These are phyloP conservation scores for Pseudolaguvia tuberculata DNA, from an alignment of 2,113 vertebrate species.

Conservation along the genomic window DNA sequence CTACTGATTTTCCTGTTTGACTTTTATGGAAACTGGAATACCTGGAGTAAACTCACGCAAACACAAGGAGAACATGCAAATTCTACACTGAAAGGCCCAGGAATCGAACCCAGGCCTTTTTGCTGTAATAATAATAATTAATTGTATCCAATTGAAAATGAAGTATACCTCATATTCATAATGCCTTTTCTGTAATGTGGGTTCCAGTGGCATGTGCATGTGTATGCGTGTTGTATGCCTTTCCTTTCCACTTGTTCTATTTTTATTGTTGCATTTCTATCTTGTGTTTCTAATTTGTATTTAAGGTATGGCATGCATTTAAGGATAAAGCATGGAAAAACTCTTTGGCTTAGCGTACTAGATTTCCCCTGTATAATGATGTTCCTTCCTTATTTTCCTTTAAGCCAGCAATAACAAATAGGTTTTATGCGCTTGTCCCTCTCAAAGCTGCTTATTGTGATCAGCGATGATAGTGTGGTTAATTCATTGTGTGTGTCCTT, in stretches of 20 bases:
- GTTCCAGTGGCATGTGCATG: not conserved
- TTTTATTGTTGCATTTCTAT: no score
- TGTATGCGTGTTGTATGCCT: slow-evolving; percentile 2
- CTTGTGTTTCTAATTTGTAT: not conserved
- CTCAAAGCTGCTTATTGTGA: slow-evolving; percentile 46
- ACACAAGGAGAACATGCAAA: no score
- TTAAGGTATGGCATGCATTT: slow-evolving; percentile 16
- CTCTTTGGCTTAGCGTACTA: slow-evolving; percentile 2
- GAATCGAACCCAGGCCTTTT: no score
- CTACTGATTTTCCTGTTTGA: not conserved
- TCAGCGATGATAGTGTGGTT: slow-evolving; percentile 38
- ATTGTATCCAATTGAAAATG: no score
- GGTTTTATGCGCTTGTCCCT: slow-evolving; percentile 33
- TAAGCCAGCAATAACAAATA: slow-evolving; percentile 46
- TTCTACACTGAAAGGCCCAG: no score
- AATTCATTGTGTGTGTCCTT: slow-evolving; percentile 54
- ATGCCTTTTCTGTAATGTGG: slow-evolving; percentile 2
- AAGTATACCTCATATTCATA: slow-evolving; percentile 20
- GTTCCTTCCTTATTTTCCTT: slow-evolving; percentile 6
- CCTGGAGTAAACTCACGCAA: no score
- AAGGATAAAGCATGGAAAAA: not conserved
- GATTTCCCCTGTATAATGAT: slow-evolving; percentile 13
- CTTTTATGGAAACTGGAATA: not conserved
- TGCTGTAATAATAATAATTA: no score
- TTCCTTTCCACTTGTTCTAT: not conserved